Evolutionary conservation across 35 echinoderm and acorn worm genomes (phyloP).

Genomic region (Apostichopus californicus): DNA sequence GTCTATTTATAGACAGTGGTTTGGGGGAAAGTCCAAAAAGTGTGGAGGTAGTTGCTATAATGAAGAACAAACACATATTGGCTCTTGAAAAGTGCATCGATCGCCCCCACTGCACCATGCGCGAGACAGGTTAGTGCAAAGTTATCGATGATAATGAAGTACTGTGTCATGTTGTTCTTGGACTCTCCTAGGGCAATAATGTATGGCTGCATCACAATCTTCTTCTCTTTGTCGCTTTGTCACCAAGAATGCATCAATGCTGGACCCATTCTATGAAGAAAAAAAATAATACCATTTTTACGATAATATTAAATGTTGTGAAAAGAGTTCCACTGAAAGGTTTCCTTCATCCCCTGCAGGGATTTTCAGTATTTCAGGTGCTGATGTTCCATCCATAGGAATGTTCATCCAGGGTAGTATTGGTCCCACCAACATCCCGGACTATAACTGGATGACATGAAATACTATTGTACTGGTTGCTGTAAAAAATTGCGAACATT

Average conservation of each 20-base stretch:
- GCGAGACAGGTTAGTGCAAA: constrained; percentile 7
- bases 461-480: too few species aligned
- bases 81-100: constrained; percentile 31
- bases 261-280: constrained; percentile 2
- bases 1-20: not conserved
- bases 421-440: too few species aligned
- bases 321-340: too few species aligned
- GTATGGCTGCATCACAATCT: constrained; percentile 32
- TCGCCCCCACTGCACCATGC: constrained; percentile 17
- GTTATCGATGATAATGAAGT: constrained; percentile 40
- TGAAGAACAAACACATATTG: constrained; percentile 35
- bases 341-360: too few species aligned
- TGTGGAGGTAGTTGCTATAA: not conserved
- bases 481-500: too few species aligned
- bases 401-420: too few species aligned
- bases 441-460: too few species aligned
- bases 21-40: not conserved
- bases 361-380: too few species aligned
- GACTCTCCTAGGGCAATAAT: not conserved
- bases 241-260: constrained; percentile 22
- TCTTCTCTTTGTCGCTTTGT: not conserved
- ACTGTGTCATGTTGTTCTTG: not conserved
- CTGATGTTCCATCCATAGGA: too few species aligned
- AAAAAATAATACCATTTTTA: too few species aligned
- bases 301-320: too few species aligned